Evolutionary conservation across 2,113 vertebrate species (phyloP).

Genomic region (Actinemys pallida): DNA sequence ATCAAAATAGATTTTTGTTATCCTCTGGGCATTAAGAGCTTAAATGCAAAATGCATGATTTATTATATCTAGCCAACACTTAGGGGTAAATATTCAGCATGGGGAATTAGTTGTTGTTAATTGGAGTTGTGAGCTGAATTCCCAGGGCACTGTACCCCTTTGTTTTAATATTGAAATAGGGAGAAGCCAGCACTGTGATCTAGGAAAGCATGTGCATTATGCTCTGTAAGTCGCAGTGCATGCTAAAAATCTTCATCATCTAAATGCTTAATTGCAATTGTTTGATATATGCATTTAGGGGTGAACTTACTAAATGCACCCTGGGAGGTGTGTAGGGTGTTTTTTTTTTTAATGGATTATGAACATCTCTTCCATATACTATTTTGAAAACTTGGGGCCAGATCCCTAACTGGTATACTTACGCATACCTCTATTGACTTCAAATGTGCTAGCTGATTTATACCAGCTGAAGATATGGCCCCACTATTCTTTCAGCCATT

Average conservation of each 20-base stretch:
- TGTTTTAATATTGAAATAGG: conserved; percentile 81
- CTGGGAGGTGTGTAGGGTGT: neutral
- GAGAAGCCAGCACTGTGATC: conserved; percentile 44
- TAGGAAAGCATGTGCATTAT: conserved; percentile 47
- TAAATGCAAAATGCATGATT: conserved; percentile 80
- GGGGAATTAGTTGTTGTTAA: conserved; percentile 84
- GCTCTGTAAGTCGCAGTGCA: conserved; percentile 43
- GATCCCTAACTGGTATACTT: neutral
- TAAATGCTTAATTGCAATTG: conserved; percentile 28
- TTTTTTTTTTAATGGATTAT: neutral
- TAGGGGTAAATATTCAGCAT: conserved; percentile 71
- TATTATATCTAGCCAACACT: conserved; percentile 69
- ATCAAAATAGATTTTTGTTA: conserved; percentile 79
- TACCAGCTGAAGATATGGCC: neutral
- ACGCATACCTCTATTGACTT: neutral
- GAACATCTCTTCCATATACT: neutral
- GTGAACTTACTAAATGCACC: neutral
- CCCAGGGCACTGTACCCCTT: conserved; percentile 72
- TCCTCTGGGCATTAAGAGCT: conserved; percentile 78
- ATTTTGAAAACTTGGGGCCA: neutral
- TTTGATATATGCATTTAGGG: neutral
- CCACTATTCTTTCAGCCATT: neutral
- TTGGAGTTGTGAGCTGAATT: conserved; percentile 83
- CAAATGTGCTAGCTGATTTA: neutral
- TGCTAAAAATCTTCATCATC: conserved; percentile 22